Evolutionary conservation across 2,113 vertebrate species (phyloP).

Genomic region (Rhagologus leucostigma): DNA sequence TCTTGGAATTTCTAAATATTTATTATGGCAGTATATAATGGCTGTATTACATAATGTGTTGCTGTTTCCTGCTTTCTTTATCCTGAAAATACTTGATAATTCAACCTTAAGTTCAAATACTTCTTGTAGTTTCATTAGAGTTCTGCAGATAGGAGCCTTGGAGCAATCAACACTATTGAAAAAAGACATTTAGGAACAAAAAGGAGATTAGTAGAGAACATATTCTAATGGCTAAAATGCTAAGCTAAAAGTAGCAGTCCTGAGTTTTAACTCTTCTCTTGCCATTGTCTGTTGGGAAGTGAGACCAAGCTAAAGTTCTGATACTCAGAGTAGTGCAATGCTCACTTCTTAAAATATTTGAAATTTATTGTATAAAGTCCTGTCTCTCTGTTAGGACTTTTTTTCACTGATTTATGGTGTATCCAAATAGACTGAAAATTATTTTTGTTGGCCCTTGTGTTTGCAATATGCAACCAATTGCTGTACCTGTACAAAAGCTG

Average conservation of each 20-base stretch:
- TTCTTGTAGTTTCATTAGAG: conserved; percentile 19
- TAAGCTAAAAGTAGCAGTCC: neutral
- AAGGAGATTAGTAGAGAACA: neutral
- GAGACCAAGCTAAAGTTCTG: neutral
- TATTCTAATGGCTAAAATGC: neutral
- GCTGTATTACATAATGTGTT: conserved; percentile 66
- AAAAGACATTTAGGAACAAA: conserved; percentile 33
- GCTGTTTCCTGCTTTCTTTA: conserved; percentile 66
- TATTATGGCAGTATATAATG: conserved; percentile 70
- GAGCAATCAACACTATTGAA: conserved; percentile 30
- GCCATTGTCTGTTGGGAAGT: neutral
- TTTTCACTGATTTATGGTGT: neutral
- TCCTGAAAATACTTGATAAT: conserved; percentile 64
- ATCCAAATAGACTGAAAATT: neutral
- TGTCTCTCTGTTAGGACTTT: neutral
- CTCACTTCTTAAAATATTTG: neutral
- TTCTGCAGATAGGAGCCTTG: conserved; percentile 24
- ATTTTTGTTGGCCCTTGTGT: neutral
- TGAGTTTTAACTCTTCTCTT: neutral
- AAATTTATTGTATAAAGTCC: neutral
- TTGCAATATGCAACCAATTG: neutral
- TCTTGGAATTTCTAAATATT: conserved; percentile 74
- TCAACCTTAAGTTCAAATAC: conserved; percentile 43
- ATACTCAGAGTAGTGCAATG: neutral
- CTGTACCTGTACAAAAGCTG: neutral